Evolutionary conservation across 2,888 invertebrate species (phyloP).

Genomic region (Pachliopta kotzebuea): DNA sequence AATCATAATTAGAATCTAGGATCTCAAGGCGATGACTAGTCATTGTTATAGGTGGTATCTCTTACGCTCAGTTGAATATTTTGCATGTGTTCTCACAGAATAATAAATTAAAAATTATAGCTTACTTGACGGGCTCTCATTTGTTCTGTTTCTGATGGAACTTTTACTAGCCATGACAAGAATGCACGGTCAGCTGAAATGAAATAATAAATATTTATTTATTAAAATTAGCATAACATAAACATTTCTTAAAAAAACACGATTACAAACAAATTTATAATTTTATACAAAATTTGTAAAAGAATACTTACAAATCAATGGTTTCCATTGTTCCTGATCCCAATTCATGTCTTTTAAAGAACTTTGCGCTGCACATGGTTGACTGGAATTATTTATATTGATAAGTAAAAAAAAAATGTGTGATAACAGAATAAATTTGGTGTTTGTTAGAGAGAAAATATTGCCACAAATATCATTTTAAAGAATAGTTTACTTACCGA

Average conservation of each 20-base stretch:
- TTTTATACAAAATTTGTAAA: not conserved
- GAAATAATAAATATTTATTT: not conserved
- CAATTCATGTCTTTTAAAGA: conserved; percentile 99
- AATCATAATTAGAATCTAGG: too few relatives aligned
- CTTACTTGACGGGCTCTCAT: conserved; percentile 91
- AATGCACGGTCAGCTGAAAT: conserved; percentile 92
- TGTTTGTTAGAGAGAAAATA: not conserved
- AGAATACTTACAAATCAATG: conserved; percentile 85
- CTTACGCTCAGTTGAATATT: too few relatives aligned
- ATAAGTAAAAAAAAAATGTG: not conserved
- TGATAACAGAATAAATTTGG: not conserved
- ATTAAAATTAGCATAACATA: not conserved
- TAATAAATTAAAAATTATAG: conserved; percentile 7
- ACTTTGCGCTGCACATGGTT: conserved; percentile 98
- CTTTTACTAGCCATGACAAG: conserved; percentile 97
- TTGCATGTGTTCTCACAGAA: too few relatives aligned
- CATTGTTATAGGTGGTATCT: too few relatives aligned
- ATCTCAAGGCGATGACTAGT: too few relatives aligned
- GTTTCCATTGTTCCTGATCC: conserved; percentile 99
- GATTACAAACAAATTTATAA: not conserved
- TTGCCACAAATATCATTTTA: too few relatives aligned
- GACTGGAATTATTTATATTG: conserved; percentile 63
- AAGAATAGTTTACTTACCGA: conserved; percentile 72
- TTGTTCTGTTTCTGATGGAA: conserved; percentile 98
- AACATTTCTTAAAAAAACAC: not conserved